Evolutionary conservation across 2,797 vertebrate genomes (phyloP).

Genomic region (Acanthornis magna): DNA sequence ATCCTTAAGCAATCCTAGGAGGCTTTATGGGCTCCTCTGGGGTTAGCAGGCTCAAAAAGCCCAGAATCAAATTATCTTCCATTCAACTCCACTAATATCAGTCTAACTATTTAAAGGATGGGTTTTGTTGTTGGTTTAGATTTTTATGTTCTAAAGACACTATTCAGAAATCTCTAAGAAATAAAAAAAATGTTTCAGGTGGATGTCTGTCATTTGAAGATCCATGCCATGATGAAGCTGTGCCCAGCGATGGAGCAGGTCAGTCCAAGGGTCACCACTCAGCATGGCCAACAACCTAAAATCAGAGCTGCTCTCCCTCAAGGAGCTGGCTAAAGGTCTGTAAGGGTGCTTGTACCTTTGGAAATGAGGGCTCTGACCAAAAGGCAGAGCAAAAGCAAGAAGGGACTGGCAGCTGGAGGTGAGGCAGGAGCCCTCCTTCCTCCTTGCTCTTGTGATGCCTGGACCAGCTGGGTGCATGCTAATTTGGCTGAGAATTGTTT

Average conservation of each 20-base stretch:
- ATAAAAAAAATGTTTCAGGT: background rate
- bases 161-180: background rate
- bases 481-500: background rate
- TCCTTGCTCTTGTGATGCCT: background rate
- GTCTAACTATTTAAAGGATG: background rate
- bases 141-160: background rate
- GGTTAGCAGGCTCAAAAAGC: background rate
- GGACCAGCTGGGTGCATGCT: background rate
- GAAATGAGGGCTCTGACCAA: background rate
- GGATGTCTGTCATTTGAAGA: background rate
- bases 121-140: background rate
- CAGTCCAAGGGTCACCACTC: background rate
- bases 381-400: background rate
- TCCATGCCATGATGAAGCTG: accelerated
- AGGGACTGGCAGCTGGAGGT: background rate
- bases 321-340: background rate
- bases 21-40: background rate
- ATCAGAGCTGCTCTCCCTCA: background rate
- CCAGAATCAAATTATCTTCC: background rate
- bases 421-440: background rate
- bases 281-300: background rate
- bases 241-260: background rate
- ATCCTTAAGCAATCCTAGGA: background rate
- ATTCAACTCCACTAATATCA: background rate
- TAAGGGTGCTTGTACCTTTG: background rate